phyloP scores from a whole-genome alignment of 2,797 vertebrate species.

The Enteromius unitaeniatus region DNA sequence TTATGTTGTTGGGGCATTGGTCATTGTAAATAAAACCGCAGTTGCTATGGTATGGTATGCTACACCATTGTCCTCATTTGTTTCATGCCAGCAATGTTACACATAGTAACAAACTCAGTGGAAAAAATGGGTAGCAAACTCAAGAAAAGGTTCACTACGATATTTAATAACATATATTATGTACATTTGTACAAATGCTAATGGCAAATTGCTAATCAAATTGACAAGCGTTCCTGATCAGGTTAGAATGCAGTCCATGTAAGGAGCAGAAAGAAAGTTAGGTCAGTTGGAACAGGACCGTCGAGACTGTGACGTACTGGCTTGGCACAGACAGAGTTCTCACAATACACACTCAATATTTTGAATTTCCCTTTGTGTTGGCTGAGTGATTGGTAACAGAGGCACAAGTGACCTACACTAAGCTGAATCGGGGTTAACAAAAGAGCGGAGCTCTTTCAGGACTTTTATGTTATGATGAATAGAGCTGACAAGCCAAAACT shows the following conservation, averaged over 20 bases:
- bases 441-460: conserved; percentile 37
- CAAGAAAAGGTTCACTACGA: not conserved
- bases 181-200: not conserved
- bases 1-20: not conserved
- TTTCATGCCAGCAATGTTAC: not conserved
- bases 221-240: not conserved
- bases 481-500: conserved; percentile 51
- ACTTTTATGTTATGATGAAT: conserved; percentile 48
- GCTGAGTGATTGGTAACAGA: conserved; percentile 52
- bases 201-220: not conserved
- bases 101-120: not conserved
- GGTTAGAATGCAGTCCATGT: not conserved
- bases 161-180: not conserved
- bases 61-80: not conserved
- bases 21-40: not conserved
- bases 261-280: not conserved
- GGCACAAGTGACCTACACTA: conserved; percentile 48
- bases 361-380: conserved; percentile 42
- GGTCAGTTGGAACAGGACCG: not conserved
- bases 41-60: not conserved
- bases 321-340: conserved; percentile 28
- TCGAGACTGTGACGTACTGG: not conserved
- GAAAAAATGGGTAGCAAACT: not conserved
- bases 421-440: conserved; percentile 47
- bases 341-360: conserved; percentile 44